Percentiles rank a stretch among this genome's conserved stretches.
These are phyloP conservation scores for Bothrops jararaca DNA, from an alignment of 2,113 vertebrate species.

Conservation along the genomic window DNA sequence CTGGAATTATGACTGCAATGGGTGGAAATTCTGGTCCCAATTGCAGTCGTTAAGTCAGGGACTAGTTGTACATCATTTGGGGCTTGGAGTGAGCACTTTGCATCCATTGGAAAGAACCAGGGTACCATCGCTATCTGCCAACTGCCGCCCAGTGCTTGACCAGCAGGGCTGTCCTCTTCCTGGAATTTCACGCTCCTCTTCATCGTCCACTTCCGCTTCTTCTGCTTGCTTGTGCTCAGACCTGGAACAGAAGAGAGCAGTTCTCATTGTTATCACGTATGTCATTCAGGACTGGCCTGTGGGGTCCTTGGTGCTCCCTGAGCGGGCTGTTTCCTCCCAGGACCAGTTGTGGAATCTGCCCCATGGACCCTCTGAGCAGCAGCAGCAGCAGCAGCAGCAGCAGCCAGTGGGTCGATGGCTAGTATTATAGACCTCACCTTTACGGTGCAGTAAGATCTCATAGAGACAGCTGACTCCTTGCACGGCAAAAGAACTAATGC, in stretches of 20 bases:
- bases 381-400: not conserved
- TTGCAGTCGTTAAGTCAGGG: not conserved
- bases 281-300: not conserved
- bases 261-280: not conserved
- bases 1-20: not conserved
- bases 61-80: not conserved
- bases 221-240: not conserved
- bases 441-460: not conserved
- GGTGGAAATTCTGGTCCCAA: not conserved
- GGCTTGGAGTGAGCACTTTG: not conserved
- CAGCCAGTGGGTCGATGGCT: not conserved
- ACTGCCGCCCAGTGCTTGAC: not conserved
- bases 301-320: not conserved
- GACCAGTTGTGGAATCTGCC: not conserved
- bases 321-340: not conserved
- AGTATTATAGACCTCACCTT: not conserved
- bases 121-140: not conserved
- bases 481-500: not conserved
- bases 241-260: not conserved
- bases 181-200: not conserved
- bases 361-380: not conserved
- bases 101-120: too few species aligned
- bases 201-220: not conserved
- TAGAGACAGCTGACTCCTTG: constrained; percentile 24
- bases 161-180: not conserved